Base-by-base conservation (phyloP, 2,888 invertebrate species). In the Gisinianus flammeolus region DNA sequence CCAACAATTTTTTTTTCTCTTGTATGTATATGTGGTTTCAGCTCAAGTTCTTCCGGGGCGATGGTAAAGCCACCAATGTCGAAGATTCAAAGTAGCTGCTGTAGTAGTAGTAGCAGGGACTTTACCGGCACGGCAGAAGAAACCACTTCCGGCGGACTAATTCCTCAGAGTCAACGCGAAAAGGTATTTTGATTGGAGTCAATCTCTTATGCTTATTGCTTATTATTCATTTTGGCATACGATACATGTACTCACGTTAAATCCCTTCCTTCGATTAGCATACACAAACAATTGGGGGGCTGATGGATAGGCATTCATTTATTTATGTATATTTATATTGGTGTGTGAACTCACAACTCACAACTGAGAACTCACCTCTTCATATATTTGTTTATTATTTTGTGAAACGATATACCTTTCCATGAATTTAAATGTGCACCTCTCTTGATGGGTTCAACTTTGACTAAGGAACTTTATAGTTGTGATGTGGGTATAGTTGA, bases 81-180 rank as follows among this genome's bases (percentile, higher is more conserved):
- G 0, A 2, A 31, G 2, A 67, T 26, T 76, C 58, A 56, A 33
- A 56, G 31, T 68, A 67, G 44, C 30, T 76, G 67, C 54, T 22
- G 44, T 33, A 28, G 8, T 2, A 68, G n/a, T 19, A 26, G 28
- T 56, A 69, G 35, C 28, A 69, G 44, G 24, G 26, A 62, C n/a
- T 28, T 12, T 33, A 33, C 12, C n/a, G 31, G 28, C 1, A 22
- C 33, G 3, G 22, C 6, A 19, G 30, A 30, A 12, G 10, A 64
- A 67, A 35, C 62, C 76, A 62, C 58, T 56, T 67, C 71, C 62
- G 67, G 70, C 44, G 80, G 79, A 26, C 75, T 82, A 54, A 79
- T 80, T 76, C 80, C 82, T 67, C 75, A 56, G 52, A 70, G 78
- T 58, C 81, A 81, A 66, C 80, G 79, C 30, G 81, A 81, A 58